These are phyloP conservation scores for Circaetus cinerascens DNA, from an alignment of 2,113 vertebrate species.

Conservation along the genomic window DNA sequence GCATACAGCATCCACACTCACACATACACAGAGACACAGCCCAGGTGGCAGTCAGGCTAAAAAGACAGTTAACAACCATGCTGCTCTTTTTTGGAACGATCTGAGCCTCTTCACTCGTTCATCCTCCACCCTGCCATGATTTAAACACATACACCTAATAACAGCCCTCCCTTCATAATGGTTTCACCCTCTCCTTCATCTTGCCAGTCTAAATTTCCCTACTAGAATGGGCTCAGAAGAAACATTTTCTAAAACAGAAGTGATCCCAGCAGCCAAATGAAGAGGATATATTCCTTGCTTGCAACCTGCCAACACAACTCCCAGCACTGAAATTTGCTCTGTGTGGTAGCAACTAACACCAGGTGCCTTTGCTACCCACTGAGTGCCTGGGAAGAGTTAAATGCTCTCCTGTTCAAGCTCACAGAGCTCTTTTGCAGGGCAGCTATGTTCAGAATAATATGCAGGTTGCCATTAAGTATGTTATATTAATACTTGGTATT, in stretches of 20 bases:
- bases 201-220: not conserved
- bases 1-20: not conserved
- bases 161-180: not conserved
- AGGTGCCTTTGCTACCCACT: not conserved
- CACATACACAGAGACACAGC: not conserved
- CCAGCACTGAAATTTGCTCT: not conserved
- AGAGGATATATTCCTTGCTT: not conserved
- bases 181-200: not conserved
- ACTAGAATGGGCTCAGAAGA: not conserved
- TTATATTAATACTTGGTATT: slow-evolving; percentile 64
- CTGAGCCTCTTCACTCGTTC: not conserved
- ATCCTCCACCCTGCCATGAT: not conserved
- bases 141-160: not conserved
- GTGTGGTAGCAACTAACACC: not conserved
- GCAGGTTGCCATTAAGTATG: slow-evolving; percentile 17
- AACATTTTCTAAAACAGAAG: not conserved
- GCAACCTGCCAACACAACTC: not conserved
- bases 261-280: not conserved
- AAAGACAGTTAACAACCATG: not conserved
- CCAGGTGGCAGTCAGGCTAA: not conserved
- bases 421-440: not conserved
- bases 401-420: not conserved
- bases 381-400: not conserved
- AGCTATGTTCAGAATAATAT: not conserved
- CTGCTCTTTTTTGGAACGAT: not conserved